A percentile compares a stretch with the other conserved stretches of the same genome.
These are phyloP conservation scores for Poicephalus meyeri DNA, from an alignment of 2,113 vertebrate genomes.

Conservation along the genomic window DNA sequence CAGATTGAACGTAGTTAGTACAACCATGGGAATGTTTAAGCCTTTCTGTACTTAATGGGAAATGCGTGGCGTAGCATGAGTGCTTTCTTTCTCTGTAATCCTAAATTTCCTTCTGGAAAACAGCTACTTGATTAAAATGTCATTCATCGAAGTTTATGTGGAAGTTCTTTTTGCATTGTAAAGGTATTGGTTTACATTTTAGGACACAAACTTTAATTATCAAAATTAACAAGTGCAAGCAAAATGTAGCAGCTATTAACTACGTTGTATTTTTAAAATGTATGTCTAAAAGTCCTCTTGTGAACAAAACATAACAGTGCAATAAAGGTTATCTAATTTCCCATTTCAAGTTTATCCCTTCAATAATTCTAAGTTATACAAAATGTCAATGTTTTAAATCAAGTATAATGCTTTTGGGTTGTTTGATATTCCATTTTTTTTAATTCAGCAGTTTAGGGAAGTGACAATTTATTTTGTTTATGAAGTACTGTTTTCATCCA, in stretches of 20 bases:
- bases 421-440: neutral
- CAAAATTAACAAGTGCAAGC: constrained; percentile 21
- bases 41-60: neutral
- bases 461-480: neutral
- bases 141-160: neutral
- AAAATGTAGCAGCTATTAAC: constrained; percentile 9
- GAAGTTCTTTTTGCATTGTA: neutral
- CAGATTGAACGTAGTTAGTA: neutral
- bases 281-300: neutral
- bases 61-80: neutral
- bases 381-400: constrained; percentile 18
- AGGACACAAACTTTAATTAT: constrained; percentile 29
- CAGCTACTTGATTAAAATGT: neutral
- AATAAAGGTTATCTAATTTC: constrained; percentile 36
- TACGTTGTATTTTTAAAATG: neutral
- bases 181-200: neutral
- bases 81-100: neutral
- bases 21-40: neutral
- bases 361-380: constrained; percentile 30
- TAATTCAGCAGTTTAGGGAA: constrained; percentile 14
- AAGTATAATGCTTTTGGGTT: neutral
- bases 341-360: constrained; percentile 23
- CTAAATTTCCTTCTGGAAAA: neutral
- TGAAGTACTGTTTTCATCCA: neutral
- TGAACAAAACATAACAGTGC: neutral